Evolutionary conservation across 2,113 vertebrate species (phyloP), one percentile per base, ranked within the genome.

Genomic region (Panthera tigris): DNA sequence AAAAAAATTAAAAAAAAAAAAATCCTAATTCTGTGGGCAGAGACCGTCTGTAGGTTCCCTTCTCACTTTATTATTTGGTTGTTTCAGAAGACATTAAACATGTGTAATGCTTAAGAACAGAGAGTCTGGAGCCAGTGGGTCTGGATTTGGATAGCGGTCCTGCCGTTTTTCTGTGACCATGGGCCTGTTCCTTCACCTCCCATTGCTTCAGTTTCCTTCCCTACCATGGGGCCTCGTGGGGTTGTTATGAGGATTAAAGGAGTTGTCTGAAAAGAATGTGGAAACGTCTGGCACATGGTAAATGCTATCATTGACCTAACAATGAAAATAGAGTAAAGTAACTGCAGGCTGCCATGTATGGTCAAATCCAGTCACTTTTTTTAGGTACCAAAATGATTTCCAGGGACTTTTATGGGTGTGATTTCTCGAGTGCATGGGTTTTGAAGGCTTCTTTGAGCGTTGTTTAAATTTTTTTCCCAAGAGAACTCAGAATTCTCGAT

Each of bases 401-500:
- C 41, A 94, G 39, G 68, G 39, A 79, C 25, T 36, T 94, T 69
- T 18, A 63, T 41, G 21, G 83, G 61, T 0, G 0, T 73, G 68
- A 29, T 50, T 81, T 96, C 48, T 85, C 78, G 83, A 87, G 74
- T n/a, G 25, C 73, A 29, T 61, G 10, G 4, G 12, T 89, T 89
- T 36, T 95, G 74, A 94, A 29, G 29, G 39, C 48, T 82, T 68
- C 57, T 94, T 50, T 27, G 63, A 91, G 48, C 79, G 61, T 29
- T 63, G 39, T 81, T 96, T 91, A 87, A 45, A 63, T 16, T 66
- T 95, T 79, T 95, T 94, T 78, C 95, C 89, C 76, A 65, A 15
- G 96, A 92, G 90, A 90, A 91, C 66, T 55, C 63, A 88, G 61
- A 76, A 97, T 97, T 98, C 97, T 97, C 84, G 61, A 82, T 89